phyloP scores from a whole-genome alignment of 2,113 vertebrate species.

The Xiphias gladius region DNA sequence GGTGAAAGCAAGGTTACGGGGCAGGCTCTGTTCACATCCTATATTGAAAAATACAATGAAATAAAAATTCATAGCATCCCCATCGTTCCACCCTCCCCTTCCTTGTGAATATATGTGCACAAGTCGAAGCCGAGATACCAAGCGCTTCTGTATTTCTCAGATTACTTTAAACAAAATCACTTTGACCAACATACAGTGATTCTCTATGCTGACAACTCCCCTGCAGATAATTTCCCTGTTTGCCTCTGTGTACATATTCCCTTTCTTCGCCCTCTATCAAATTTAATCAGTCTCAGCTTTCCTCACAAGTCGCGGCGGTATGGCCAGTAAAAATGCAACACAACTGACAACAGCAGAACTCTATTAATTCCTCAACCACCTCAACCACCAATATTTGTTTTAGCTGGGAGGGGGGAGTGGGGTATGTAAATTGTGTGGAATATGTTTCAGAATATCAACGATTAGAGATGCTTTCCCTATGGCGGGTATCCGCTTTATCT shows the following conservation, averaged over 20 bases:
- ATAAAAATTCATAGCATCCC: conserved; percentile 62
- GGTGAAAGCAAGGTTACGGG: conserved; percentile 54
- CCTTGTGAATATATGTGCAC: conserved; percentile 49
- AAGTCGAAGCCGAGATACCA: conserved; percentile 50
- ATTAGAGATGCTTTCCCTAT: conserved; percentile 62
- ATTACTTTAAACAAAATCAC: conserved; percentile 80
- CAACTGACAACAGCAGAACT: conserved; percentile 75
- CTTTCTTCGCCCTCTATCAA: conserved; percentile 78
- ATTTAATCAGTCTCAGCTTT: conserved; percentile 80
- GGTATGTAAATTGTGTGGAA: conserved; percentile 75
- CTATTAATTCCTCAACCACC: conserved; percentile 78
- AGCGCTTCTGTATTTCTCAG: conserved; percentile 67
- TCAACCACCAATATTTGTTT: conserved; percentile 75
- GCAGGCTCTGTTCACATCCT: conserved; percentile 34
- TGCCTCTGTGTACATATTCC: conserved; percentile 78
- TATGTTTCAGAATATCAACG: conserved; percentile 70
- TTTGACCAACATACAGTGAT: conserved; percentile 76
- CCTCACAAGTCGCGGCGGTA: conserved; percentile 54
- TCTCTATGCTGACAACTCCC: conserved; percentile 77
- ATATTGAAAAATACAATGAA: conserved; percentile 55
- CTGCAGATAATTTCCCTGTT: conserved; percentile 74
- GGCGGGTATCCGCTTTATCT: conserved; percentile 58
- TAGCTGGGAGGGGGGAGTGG: conserved; percentile 56
- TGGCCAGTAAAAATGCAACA: conserved; percentile 73
- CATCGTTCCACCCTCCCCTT: not conserved